phyloP scores from a whole-genome alignment of 2,888 invertebrate genomes.

The Drosophila macrospina region DNA sequence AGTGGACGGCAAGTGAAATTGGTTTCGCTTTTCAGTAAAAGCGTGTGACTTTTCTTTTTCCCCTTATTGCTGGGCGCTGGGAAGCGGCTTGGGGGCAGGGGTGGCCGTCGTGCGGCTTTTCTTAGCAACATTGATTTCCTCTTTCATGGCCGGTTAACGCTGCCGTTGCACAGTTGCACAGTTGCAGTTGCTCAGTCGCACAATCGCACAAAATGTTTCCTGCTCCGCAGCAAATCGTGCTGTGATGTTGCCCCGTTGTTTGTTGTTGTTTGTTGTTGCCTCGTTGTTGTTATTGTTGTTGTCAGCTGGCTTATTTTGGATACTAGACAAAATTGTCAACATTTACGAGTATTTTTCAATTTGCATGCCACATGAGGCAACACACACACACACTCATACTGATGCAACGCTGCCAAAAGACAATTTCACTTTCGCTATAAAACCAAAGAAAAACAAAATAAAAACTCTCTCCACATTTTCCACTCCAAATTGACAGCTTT shows the following conservation, averaged over 20 bases:
- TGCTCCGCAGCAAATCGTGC: slow-evolving; percentile 70
- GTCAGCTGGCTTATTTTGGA: slow-evolving; percentile 43
- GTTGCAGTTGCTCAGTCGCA: slow-evolving; percentile 33
- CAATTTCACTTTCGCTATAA: slow-evolving; percentile 62
- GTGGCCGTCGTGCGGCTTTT: slow-evolving; percentile 49
- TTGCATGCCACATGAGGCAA: slow-evolving; percentile 62
- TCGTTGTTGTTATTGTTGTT: slow-evolving; percentile 22
- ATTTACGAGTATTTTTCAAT: slow-evolving; percentile 66
- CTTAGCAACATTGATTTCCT: slow-evolving; percentile 75
- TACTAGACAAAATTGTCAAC: slow-evolving; percentile 67
- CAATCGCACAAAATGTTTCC: slow-evolving; percentile 67
- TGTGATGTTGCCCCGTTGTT: slow-evolving; percentile 23
- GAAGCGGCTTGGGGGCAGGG: not conserved
- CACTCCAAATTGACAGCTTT: slow-evolving; percentile 55
- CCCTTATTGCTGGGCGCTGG: slow-evolving; percentile 12
- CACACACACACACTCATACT: slow-evolving; percentile 10
- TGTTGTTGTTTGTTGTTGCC: slow-evolving; percentile 9
- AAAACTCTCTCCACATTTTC: slow-evolving; percentile 42
- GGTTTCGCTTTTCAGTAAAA: slow-evolving; percentile 68
- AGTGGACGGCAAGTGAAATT: slow-evolving; percentile 73
- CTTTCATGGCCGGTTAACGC: slow-evolving; percentile 74
- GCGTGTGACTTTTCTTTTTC: slow-evolving; percentile 71
- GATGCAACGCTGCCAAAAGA: slow-evolving; percentile 10
- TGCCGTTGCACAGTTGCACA: slow-evolving; percentile 24
- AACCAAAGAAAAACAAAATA: not conserved